A percentile compares a stretch with the other conserved stretches of the same genome.
Evolutionary conservation across 2,888 invertebrate species (phyloP).

Genomic region (Sinopyrophorus schimmeli): DNA sequence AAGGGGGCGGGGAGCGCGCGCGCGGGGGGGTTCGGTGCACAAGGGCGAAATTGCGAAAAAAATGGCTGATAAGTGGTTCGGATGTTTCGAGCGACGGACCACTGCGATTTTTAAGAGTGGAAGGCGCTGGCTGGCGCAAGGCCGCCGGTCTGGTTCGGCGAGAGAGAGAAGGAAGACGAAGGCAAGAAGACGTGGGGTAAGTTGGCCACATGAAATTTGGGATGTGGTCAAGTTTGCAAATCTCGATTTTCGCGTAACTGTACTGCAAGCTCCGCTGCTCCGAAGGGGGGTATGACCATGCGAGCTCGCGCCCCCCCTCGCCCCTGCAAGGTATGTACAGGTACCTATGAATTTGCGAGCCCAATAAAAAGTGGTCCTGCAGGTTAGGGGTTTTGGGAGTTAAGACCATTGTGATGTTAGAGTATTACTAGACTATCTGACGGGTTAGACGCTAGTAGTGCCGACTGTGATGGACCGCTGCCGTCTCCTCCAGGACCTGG

Average conservation of each 20-base stretch:
- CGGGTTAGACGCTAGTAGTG: slow-evolving; percentile 53
- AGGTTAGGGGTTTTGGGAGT: slow-evolving; percentile 59
- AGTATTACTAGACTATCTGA: slow-evolving; percentile 56
- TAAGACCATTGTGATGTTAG: slow-evolving; percentile 53
- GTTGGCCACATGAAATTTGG: slow-evolving; percentile 37
- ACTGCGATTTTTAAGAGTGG: slow-evolving; percentile 15
- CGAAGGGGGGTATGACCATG: slow-evolving; percentile 46
- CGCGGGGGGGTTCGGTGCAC: no score
- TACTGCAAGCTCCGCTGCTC: slow-evolving; percentile 46
- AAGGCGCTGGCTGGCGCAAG: slow-evolving; percentile 27
- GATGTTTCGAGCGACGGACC: no score
- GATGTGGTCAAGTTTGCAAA: slow-evolving; percentile 47
- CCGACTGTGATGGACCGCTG: slow-evolving; percentile 39
- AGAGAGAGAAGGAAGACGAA: slow-evolving; percentile 26
- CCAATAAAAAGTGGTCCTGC: slow-evolving; percentile 67
- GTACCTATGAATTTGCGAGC: slow-evolving; percentile 66
- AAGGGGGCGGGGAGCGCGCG: background rate
- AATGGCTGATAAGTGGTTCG: slow-evolving; percentile 1
- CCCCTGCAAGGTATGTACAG: slow-evolving; percentile 50
- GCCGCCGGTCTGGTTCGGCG: slow-evolving; percentile 7
- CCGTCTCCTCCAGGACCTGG: slow-evolving; percentile 38
- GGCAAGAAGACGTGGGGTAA: slow-evolving; percentile 32
- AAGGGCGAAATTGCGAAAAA: slow-evolving; percentile 1
- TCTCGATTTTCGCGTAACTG: slow-evolving; percentile 55
- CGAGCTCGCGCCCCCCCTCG: slow-evolving; percentile 36